A percentile compares a stretch with the other conserved stretches of the same genome.
phyloP scores from a whole-genome alignment of 1,140 invertebrate genomes.

The Lamellibrachia luymesi region DNA sequence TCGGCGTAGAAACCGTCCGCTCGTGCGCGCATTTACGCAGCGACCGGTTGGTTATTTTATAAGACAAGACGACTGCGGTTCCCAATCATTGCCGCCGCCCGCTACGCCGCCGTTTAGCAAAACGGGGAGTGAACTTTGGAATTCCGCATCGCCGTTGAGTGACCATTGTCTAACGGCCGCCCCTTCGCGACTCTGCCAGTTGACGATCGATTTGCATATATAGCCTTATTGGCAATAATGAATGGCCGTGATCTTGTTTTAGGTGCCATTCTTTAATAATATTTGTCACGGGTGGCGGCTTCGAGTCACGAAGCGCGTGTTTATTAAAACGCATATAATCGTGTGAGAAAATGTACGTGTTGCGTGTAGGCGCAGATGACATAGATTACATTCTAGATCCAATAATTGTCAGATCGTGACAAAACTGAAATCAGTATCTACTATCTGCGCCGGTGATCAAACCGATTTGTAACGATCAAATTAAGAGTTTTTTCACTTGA shows the following conservation, averaged over 20 bases:
- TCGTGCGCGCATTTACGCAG: neutral
- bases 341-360: neutral
- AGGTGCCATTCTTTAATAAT: neutral
- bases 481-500: neutral
- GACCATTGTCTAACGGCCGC: neutral
- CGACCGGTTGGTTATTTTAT: neutral
- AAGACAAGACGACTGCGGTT: neutral
- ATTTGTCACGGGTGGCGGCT: neutral
- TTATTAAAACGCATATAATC: neutral
- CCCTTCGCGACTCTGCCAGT: neutral
- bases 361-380: neutral
- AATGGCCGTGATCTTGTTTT: slow-evolving; percentile 4
- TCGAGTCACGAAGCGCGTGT: neutral
- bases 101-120: neutral
- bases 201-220: neutral
- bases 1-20: neutral
- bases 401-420: neutral
- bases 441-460: neutral
- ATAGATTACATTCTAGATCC: neutral
- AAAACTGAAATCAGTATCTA: neutral
- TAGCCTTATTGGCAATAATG: neutral
- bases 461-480: neutral
- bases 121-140: slow-evolving; percentile 3
- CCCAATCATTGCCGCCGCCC: neutral
- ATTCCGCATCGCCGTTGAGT: slow-evolving; percentile 3